These are phyloP conservation scores for Apocheima hispidaria DNA, from an alignment of 2,888 invertebrate genomes.

Conservation along the genomic window DNA sequence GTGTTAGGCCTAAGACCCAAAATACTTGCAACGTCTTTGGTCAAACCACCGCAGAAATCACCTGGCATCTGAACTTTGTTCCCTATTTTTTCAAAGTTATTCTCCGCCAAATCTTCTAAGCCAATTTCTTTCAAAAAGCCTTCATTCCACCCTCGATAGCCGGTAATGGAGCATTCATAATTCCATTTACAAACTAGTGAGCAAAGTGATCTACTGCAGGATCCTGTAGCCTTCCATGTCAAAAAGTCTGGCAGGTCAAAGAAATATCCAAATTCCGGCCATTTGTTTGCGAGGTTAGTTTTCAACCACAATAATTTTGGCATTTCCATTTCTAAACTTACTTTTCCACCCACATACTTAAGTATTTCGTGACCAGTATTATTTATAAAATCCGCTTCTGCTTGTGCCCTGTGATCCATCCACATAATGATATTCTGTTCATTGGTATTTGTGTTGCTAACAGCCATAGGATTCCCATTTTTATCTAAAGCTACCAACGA, in stretches of 20 bases:
- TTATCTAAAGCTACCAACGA: slow-evolving; percentile 93
- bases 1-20: slow-evolving; percentile 90
- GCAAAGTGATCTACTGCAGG: slow-evolving; percentile 92
- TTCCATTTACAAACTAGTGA: slow-evolving; percentile 98
- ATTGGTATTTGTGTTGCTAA: slow-evolving; percentile 88
- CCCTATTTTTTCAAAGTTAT: slow-evolving; percentile 90
- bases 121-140: slow-evolving; percentile 91
- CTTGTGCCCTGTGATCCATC: slow-evolving; percentile 96
- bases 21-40: slow-evolving; percentile 87
- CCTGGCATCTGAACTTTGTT: slow-evolving; percentile 90
- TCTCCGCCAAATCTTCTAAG: slow-evolving; percentile 89
- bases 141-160: slow-evolving; percentile 89
- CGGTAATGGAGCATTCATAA: slow-evolving; percentile 89
- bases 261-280: slow-evolving; percentile 90
- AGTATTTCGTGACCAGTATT: slow-evolving; percentile 90
- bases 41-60: slow-evolving; percentile 89
- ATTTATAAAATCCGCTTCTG: slow-evolving; percentile 94
- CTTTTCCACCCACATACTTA: slow-evolving; percentile 95
- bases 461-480: slow-evolving; percentile 89
- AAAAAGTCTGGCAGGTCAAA: slow-evolving; percentile 98
- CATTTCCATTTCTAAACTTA: slow-evolving; percentile 98
- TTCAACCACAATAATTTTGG: slow-evolving; percentile 98
- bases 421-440: slow-evolving; percentile 95
- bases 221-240: slow-evolving; percentile 96
- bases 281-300: slow-evolving; percentile 88